phyloP scores from a whole-genome alignment of 1,140 invertebrate genomes.

The Chrysomallon squamiferum region DNA sequence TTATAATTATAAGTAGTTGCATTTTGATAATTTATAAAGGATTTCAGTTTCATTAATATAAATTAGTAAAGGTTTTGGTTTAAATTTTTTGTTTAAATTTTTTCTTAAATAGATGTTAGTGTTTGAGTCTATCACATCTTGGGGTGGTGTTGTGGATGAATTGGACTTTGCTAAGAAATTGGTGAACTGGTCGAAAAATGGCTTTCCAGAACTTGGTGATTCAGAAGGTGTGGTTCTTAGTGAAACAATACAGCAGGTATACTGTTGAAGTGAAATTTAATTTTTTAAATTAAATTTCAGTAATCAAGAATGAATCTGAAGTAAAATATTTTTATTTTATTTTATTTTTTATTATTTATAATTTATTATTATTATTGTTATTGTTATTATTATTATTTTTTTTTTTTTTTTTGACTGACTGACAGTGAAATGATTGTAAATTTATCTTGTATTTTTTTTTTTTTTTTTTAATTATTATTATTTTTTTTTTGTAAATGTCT shows the following conservation, averaged over 20 bases:
- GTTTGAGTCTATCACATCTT: conserved; percentile 60
- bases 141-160: conserved; percentile 64
- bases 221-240: conserved; percentile 53
- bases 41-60: too few relatives aligned
- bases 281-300: not conserved
- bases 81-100: too few relatives aligned
- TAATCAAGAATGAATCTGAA: not conserved
- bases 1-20: too few relatives aligned
- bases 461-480: too few relatives aligned
- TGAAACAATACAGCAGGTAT: conserved; percentile 55
- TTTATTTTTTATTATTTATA: not conserved
- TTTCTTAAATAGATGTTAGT: conserved; percentile 57
- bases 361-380: too few relatives aligned
- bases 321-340: not conserved
- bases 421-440: too few relatives aligned
- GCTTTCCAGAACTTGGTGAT: conserved; percentile 55
- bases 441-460: too few relatives aligned
- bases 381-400: not conserved
- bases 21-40: too few relatives aligned
- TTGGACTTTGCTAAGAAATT: conserved; percentile 62
- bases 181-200: conserved; percentile 48
- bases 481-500: too few relatives aligned
- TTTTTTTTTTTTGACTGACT: too few relatives aligned
- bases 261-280: not conserved
- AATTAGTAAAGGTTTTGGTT: too few relatives aligned